Conservation (phyloP, 2,888 invertebrate species). For the Drosophila picticornis region DNA sequence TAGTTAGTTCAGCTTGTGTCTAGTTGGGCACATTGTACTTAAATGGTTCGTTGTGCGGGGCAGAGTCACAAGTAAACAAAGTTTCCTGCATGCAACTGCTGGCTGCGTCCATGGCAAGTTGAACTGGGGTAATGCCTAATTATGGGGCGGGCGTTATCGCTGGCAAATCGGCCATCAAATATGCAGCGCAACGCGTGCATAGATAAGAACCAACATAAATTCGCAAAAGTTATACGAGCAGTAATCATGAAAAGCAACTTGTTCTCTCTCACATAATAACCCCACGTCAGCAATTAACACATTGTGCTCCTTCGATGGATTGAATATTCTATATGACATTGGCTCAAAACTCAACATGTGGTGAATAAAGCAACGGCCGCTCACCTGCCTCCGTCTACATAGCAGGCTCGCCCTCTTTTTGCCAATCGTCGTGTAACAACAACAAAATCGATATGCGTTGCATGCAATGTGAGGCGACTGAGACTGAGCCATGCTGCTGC, state of each 20-base stretch:
- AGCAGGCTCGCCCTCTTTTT: constrained; percentile 7
- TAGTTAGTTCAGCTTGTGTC: constrained; percentile 44
- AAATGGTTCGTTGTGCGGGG: constrained; percentile 32
- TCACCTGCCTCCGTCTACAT: constrained; percentile 21
- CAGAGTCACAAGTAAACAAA: constrained; percentile 32
- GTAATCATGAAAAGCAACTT: constrained; percentile 56
- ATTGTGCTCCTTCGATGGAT: constrained; percentile 53
- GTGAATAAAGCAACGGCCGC: constrained; percentile 43
- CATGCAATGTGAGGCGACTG: constrained; percentile 41
- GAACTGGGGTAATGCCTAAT: constrained; percentile 54
- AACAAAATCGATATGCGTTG: constrained; percentile 72
- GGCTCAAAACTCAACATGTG: constrained; percentile 58
- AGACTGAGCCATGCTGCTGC: constrained; percentile 19
- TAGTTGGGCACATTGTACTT: constrained; percentile 40
- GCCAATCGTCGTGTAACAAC: constrained; percentile 29
- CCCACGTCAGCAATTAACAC: constrained; percentile 63
- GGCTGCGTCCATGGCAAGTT: constrained; percentile 25
- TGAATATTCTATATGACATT: constrained; percentile 39
- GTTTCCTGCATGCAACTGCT: constrained; percentile 35
- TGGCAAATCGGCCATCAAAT: constrained; percentile 67
- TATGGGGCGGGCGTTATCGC: constrained; percentile 68
- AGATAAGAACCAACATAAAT: constrained; percentile 50
- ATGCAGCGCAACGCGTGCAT: constrained; percentile 50
- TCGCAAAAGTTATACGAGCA: constrained; percentile 60
- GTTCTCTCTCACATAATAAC: constrained; percentile 17